Percentiles rank a stretch among this genome's conserved stretches.
Evolutionary conservation across 2,797 vertebrate species (phyloP).

Genomic region (Carapus acus): DNA sequence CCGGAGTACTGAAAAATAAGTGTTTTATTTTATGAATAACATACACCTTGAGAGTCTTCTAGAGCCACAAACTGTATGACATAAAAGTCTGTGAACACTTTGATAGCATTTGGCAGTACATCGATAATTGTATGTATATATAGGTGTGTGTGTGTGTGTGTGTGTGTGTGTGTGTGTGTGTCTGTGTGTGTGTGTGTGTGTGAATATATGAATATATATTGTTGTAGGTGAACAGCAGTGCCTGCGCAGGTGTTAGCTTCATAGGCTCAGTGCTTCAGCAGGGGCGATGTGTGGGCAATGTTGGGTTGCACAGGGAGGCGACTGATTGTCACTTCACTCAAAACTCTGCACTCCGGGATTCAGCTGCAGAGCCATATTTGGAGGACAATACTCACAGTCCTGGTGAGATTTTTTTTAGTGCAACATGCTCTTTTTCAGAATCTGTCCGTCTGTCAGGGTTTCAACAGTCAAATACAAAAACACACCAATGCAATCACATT

Average conservation of each 20-base stretch:
- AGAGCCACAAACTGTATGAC: too few species aligned
- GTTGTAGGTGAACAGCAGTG: slow-evolving; percentile 87
- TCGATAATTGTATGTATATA: too few species aligned
- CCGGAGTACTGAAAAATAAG: too few species aligned
- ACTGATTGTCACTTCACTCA: slow-evolving; percentile 69
- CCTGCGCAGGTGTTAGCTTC: slow-evolving; percentile 83
- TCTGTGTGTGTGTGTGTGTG: not conserved
- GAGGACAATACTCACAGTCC: slow-evolving; percentile 74
- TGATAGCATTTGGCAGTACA: too few species aligned
- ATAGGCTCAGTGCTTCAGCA: slow-evolving; percentile 86
- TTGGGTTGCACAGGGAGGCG: slow-evolving; percentile 68
- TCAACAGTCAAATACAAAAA: too few species aligned
- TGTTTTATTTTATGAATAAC: too few species aligned
- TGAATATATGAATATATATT: too few species aligned
- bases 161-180: not conserved
- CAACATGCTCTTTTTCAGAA: not conserved
- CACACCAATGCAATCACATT: too few species aligned
- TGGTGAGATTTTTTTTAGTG: slow-evolving; percentile 64
- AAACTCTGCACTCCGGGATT: slow-evolving; percentile 64
- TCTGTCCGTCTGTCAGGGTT: not conserved
- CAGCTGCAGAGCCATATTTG: slow-evolving; percentile 73
- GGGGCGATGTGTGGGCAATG: slow-evolving; percentile 59
- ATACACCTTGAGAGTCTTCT: too few species aligned
- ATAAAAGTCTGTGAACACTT: too few species aligned
- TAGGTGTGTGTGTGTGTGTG: too few species aligned